These are phyloP conservation scores for Tringa solitaria DNA, from an alignment of 2,113 vertebrate genomes.

Conservation along the genomic window DNA sequence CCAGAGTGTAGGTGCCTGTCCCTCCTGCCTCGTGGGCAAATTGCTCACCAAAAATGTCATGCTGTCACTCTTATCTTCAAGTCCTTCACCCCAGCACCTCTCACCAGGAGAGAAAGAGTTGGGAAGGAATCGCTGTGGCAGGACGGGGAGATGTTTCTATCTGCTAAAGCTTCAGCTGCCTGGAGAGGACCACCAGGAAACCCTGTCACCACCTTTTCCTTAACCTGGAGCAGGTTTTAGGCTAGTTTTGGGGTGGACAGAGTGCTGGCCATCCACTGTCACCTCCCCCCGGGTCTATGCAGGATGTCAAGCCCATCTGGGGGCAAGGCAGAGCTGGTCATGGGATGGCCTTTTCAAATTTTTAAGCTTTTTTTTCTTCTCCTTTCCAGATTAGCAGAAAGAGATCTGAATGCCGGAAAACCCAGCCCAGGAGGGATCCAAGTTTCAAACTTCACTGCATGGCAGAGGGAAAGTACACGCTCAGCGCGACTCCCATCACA, in stretches of 20 bases:
- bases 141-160: fast-evolving
- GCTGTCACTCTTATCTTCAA: fast-evolving
- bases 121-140: neutral
- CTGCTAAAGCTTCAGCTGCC: neutral
- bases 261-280: fast-evolving
- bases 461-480: fast-evolving
- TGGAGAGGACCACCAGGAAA: neutral
- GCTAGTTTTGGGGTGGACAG: fast-evolving
- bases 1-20: fast-evolving
- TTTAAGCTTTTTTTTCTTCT: neutral
- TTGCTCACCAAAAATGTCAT: fast-evolving
- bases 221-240: fast-evolving
- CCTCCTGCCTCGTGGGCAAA: fast-evolving
- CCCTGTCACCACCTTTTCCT: neutral
- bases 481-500: fast-evolving
- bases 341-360: neutral
- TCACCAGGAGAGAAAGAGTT: fast-evolving
- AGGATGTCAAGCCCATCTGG: neutral
- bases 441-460: neutral
- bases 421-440: neutral
- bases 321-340: neutral
- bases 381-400: neutral
- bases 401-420: neutral
- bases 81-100: neutral
- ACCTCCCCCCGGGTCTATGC: fast-evolving